Base-by-base conservation (phyloP, 2,888 invertebrate genomes). In the Acanthopleura granulata region DNA sequence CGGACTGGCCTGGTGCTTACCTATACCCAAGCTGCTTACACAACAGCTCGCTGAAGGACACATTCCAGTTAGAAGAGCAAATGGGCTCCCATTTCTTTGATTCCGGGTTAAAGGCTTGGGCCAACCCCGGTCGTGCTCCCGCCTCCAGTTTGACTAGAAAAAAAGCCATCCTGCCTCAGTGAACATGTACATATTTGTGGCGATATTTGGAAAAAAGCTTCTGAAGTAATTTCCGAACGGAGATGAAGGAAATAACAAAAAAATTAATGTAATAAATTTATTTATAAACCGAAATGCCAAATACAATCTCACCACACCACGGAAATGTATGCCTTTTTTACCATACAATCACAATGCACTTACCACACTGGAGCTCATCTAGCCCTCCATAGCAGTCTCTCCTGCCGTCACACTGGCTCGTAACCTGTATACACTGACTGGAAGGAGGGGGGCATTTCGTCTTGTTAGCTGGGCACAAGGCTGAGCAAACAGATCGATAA, bases 331-430 rank as follows among this genome's bases (percentile, higher is more conserved):
- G 69, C 12, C n/a, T 62, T 69, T 69, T 29, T 22, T 30, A 18
- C 27, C 6, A 9, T 18, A 69, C 18, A 30, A 27, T 16, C 18
- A 25, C 15, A 66, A 49, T 71, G 70, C 29, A 78, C 85, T 71
- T 77, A 86, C 86, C 81, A 79, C 87, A 87, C 4, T 82, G 81
- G 12, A 76, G 73, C 73, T 87, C 87, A 30, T 87, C 87, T 0
- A 83, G 79, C 0, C 78, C 82, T 49, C 80, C 82, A 27, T 83
- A 84, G 75, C 87, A 87, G 72, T 87, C 84, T 30, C 78, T 75
- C 12, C 77, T 69, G 0, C 87, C 87, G 72, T 87, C 85, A 78
- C 87, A 87, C 14, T 85, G 79, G n/a, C 77, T 71, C 22, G 75
- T 77, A 14, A 76, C 78, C n/a, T 80, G 76, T 30, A 87, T 83